phyloP scores from a whole-genome alignment of 2,113 vertebrate species.

The Solea solea region DNA sequence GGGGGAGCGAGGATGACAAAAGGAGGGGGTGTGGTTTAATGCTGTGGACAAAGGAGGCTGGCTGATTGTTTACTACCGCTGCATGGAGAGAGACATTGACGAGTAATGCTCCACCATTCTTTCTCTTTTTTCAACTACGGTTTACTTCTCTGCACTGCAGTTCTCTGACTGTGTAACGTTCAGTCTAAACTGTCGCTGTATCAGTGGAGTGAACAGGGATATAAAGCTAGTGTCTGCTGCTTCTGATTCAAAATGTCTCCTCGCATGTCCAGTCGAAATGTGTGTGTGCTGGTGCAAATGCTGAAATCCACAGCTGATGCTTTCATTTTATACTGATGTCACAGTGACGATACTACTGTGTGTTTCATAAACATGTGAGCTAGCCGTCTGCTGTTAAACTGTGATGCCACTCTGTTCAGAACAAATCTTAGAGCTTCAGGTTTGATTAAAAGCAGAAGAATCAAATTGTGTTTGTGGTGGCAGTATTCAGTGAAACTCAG shows the following conservation, averaged over 20 bases:
- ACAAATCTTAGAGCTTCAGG: no score
- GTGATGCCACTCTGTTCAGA: not conserved
- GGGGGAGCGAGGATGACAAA: conserved; percentile 70
- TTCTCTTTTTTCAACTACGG: conserved; percentile 1
- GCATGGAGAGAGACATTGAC: conserved; percentile 60
- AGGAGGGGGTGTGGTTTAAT: conserved; percentile 82
- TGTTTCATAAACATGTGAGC: not conserved
- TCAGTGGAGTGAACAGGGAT: conserved; percentile 14
- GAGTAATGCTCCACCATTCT: conserved; percentile 30
- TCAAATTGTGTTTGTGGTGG: no score
- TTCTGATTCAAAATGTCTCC: conserved; percentile 51
- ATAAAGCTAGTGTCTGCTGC: conserved; percentile 15
- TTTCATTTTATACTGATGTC: not conserved
- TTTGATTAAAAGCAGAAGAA: no score
- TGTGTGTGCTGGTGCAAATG: not conserved
- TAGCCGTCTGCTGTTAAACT: not conserved
- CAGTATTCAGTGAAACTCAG: no score
- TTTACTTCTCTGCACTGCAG: not conserved
- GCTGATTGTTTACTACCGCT: conserved; percentile 80
- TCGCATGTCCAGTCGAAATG: conserved; percentile 8
- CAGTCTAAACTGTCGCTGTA: not conserved
- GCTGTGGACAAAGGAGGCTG: conserved; percentile 82
- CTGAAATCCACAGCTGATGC: not conserved
- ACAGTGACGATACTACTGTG: not conserved
- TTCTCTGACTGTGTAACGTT: not conserved